These are phyloP conservation scores for Acleris literana DNA, from an alignment of 2,888 invertebrate species.

Conservation along the genomic window DNA sequence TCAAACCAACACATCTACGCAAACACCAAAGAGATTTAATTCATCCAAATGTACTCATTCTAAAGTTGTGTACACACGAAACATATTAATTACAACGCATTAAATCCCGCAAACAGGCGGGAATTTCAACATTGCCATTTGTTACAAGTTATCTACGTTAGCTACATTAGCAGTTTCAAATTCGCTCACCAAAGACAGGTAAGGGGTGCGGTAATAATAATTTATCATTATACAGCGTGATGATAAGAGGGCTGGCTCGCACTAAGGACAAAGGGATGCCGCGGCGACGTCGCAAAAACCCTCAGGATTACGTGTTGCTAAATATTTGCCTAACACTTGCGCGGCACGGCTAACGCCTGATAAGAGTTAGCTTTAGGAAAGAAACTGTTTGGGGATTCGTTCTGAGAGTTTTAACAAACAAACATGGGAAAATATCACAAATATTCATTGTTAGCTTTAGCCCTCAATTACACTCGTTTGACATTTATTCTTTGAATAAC, in stretches of 20 bases:
- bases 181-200: constrained; percentile 35
- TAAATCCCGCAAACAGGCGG: constrained; percentile 13
- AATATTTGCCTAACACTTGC: constrained; percentile 72
- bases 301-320: constrained; percentile 68
- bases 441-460: too few species aligned
- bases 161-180: constrained; percentile 36
- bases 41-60: background rate
- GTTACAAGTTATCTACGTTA: constrained; percentile 30
- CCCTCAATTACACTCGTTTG: too few species aligned
- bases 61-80: background rate
- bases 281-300: constrained; percentile 58
- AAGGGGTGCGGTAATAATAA: constrained; percentile 50
- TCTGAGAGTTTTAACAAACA: too few species aligned
- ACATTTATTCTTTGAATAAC: too few species aligned
- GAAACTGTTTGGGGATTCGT: too few species aligned
- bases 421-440: too few species aligned
- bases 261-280: constrained; percentile 63
- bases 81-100: constrained; percentile 22
- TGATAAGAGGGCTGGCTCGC: constrained; percentile 63
- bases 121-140: constrained; percentile 33
- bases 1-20: background rate
- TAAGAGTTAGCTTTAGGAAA: constrained; percentile 27
- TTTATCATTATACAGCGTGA: constrained; percentile 70
- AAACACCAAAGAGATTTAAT: background rate
- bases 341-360: constrained; percentile 39